Conservation (phyloP, 2,888 invertebrate species). For the Dendrolimus houi region DNA sequence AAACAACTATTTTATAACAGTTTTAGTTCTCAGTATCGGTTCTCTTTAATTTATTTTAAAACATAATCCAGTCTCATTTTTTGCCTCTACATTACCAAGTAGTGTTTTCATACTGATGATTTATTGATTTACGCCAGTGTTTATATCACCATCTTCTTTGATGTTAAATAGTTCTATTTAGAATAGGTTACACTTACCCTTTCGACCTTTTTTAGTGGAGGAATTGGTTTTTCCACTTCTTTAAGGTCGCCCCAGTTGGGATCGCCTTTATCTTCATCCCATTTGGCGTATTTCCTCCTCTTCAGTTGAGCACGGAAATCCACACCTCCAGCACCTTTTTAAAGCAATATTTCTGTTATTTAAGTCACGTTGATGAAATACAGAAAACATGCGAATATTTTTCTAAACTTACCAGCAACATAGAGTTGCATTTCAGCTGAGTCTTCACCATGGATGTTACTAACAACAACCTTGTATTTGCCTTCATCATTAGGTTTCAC, state of each 20-base stretch:
- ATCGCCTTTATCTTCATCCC: slow-evolving; percentile 93
- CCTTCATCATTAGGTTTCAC: slow-evolving; percentile 98
- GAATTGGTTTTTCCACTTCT: slow-evolving; percentile 91
- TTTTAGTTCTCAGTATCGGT: too few relatives aligned
- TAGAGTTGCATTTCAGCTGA: slow-evolving; percentile 96
- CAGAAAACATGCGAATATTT: not conserved
- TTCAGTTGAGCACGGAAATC: slow-evolving; percentile 99
- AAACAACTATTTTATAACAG: too few relatives aligned
- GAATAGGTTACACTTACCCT: slow-evolving; percentile 80
- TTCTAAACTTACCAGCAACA: slow-evolving; percentile 86
- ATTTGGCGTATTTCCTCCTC: slow-evolving; percentile 96
- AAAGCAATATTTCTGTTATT: not conserved
- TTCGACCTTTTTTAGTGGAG: slow-evolving; percentile 94
- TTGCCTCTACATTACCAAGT: slow-evolving; percentile 19
- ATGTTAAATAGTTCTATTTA: slow-evolving; percentile 1
- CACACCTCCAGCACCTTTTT: slow-evolving; percentile 94
- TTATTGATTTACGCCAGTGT: slow-evolving; percentile 17
- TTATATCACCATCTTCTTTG: slow-evolving; percentile 51
- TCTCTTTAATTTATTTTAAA: too few relatives aligned
- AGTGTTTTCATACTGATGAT: slow-evolving; percentile 6
- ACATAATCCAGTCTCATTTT: too few relatives aligned
- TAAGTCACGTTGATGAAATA: not conserved
- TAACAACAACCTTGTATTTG: slow-evolving; percentile 93
- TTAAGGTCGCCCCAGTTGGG: slow-evolving; percentile 96
- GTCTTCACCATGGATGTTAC: slow-evolving; percentile 96